A percentile compares a stretch with the other conserved stretches of the same genome.
These are phyloP conservation scores for Yponomeuta malinellus DNA, from an alignment of 2,888 invertebrate genomes.

Conservation along the genomic window DNA sequence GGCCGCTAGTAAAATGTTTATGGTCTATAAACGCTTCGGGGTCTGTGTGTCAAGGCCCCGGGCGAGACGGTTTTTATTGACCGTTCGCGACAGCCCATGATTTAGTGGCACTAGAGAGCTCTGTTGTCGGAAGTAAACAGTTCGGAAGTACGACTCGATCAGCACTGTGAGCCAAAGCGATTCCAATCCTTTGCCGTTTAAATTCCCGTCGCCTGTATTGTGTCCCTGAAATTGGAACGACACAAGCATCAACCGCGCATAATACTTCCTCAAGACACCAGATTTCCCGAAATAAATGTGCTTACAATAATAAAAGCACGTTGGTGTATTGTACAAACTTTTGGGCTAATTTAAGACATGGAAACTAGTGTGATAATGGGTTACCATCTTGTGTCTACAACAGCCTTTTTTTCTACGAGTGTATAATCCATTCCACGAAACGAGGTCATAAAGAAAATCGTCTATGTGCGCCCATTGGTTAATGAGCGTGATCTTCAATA, in stretches of 20 bases:
- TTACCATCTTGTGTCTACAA: neutral
- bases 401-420: neutral
- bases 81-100: conserved; percentile 45
- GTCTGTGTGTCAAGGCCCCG: conserved; percentile 68
- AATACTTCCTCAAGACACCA: too few species aligned
- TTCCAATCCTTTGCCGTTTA: too few species aligned
- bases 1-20: conserved; percentile 76
- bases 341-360: too few species aligned
- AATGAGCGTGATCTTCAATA: too few species aligned
- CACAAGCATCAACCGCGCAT: too few species aligned
- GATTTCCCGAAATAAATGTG: too few species aligned
- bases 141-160: neutral
- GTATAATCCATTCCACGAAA: neutral
- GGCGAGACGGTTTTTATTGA: conserved; percentile 61
- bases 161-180: neutral
- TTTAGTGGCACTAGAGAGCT: conserved; percentile 16
- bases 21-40: conserved; percentile 72
- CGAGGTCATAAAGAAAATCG: too few species aligned
- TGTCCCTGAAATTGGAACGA: too few species aligned
- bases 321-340: too few species aligned
- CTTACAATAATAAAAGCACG: too few species aligned
- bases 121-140: neutral
- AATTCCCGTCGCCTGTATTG: too few species aligned
- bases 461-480: too few species aligned
- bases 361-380: neutral